Percentiles rank a stretch among this genome's conserved stretches.
phyloP scores from a whole-genome alignment of 2,113 vertebrate species.

The Dolichallabes microphthalmus region DNA sequence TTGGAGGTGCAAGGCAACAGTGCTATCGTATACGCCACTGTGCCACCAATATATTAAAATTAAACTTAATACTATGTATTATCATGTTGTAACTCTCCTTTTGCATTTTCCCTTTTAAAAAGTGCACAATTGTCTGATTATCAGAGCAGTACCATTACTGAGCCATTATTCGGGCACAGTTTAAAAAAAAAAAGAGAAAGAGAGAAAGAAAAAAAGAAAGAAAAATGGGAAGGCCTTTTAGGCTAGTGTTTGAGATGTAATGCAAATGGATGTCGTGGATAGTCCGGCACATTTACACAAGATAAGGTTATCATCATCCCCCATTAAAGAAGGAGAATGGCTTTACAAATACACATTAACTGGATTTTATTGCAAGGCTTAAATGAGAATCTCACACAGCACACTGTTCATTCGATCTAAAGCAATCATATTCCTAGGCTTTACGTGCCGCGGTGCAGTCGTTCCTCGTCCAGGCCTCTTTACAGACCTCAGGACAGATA shows the following conservation, averaged over 20 bases:
- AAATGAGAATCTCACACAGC: constrained; percentile 2
- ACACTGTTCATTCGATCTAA: background rate
- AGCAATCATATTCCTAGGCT: background rate
- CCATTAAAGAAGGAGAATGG: background rate
- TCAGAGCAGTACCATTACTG: background rate
- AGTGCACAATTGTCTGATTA: constrained; percentile 8
- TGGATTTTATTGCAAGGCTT: constrained; percentile 2
- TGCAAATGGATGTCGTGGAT: constrained; percentile 3
- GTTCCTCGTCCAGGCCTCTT: background rate
- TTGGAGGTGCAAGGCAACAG: too few relatives aligned
- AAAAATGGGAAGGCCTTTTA: constrained; percentile 2
- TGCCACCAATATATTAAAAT: background rate
- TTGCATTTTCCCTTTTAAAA: background rate
- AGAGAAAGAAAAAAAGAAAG: background rate
- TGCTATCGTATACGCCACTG: too few relatives aligned
- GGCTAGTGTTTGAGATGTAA: background rate
- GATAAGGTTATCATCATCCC: background rate
- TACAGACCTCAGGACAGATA: background rate
- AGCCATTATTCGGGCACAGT: background rate
- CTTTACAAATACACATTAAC: constrained; percentile 12
- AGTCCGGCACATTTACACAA: background rate
- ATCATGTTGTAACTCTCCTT: background rate
- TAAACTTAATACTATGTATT: background rate
- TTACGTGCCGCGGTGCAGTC: background rate
- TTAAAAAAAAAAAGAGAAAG: background rate